A percentile compares a stretch with the other conserved stretches of the same genome.
Evolutionary conservation across 2,888 invertebrate species (phyloP).

Genomic region (Peribatodes rhomboidaria): DNA sequence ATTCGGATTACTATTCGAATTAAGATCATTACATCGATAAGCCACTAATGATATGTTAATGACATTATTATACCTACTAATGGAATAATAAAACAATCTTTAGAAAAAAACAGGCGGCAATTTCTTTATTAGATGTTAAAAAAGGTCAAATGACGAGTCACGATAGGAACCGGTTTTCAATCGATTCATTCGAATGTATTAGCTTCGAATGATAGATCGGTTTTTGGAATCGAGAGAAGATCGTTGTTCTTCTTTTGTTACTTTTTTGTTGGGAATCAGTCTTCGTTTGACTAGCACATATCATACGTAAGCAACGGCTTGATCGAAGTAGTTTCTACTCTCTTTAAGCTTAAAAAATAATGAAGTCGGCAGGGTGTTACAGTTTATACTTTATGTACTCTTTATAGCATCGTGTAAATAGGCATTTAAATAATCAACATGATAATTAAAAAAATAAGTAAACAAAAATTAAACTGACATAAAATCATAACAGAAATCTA

Average conservation of each 20-base stretch:
- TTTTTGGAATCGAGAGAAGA: slow-evolving; percentile 49
- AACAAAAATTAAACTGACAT: too few species aligned
- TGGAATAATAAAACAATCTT: slow-evolving; percentile 60
- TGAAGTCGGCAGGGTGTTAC: too few species aligned
- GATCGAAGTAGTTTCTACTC: too few species aligned
- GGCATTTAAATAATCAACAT: too few species aligned
- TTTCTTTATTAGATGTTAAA: slow-evolving; percentile 55
- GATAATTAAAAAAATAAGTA: too few species aligned
- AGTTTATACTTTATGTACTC: too few species aligned
- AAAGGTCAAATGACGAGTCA: slow-evolving; percentile 52
- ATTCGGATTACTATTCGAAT: slow-evolving; percentile 42
- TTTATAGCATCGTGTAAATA: too few species aligned
- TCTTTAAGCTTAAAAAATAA: too few species aligned
- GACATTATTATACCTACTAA: slow-evolving; percentile 61
- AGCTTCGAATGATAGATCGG: slow-evolving; percentile 71
- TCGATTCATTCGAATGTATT: slow-evolving; percentile 61
- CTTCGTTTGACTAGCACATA: background rate
- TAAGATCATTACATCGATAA: slow-evolving; percentile 40
- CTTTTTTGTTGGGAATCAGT: background rate
- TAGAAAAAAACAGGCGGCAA: slow-evolving; percentile 49
- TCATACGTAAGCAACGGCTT: too few species aligned
- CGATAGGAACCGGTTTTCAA: slow-evolving; percentile 59
- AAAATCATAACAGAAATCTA: too few species aligned
- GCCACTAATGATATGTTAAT: slow-evolving; percentile 56
- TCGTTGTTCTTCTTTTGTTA: slow-evolving; percentile 40